phyloP scores from a whole-genome alignment of 2,888 invertebrate genomes.

The Standfussiana lucernea region DNA sequence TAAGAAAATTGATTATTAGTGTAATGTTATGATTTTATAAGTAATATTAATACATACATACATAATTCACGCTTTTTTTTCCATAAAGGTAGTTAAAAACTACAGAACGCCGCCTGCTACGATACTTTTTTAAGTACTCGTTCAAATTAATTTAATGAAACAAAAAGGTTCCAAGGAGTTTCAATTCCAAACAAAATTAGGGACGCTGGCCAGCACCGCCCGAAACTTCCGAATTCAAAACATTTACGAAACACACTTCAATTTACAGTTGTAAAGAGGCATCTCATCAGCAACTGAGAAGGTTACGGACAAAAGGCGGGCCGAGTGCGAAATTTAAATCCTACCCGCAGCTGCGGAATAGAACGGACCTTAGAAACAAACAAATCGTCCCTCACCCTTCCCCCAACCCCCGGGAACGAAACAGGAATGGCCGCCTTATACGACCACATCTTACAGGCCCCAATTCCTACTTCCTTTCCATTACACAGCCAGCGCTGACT shows the following conservation, averaged over 20 bases:
- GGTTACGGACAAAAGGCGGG: conserved; percentile 84
- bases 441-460: conserved; percentile 90
- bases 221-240: conserved; percentile 68
- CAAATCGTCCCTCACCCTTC: conserved; percentile 81
- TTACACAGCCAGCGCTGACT: conserved; percentile 89
- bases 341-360: conserved; percentile 86
- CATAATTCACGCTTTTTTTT: not conserved
- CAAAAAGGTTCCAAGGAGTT: conserved; percentile 57
- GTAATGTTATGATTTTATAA: not conserved
- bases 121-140: not conserved
- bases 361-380: conserved; percentile 88
- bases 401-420: conserved; percentile 68
- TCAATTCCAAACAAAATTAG: conserved; percentile 62
- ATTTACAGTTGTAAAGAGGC: conserved; percentile 87
- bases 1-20: not conserved
- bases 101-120: not conserved
- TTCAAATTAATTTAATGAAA: conserved; percentile 33
- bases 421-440: conserved; percentile 86
- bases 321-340: conserved; percentile 86
- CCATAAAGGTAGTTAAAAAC: not conserved
- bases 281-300: conserved; percentile 86
- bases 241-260: conserved; percentile 81
- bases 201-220: conserved; percentile 31
- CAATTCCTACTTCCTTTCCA: conserved; percentile 90
- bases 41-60: too few species aligned